Base-by-base conservation (phyloP, 2,797 vertebrate species). In the Cephalopachus bancanus region DNA sequence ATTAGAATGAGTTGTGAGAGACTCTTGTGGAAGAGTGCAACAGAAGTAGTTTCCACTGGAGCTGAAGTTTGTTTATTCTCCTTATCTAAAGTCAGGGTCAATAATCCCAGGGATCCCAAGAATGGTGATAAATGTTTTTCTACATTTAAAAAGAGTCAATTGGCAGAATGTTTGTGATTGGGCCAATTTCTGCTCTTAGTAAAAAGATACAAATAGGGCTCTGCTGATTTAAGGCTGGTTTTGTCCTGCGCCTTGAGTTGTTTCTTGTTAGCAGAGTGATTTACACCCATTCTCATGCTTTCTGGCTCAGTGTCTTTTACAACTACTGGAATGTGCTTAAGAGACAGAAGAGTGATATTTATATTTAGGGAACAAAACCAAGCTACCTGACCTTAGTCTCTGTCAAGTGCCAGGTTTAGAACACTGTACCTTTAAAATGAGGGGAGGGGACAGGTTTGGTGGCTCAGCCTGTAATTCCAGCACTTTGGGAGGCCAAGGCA, bases 181-280 rank as follows among this genome's bases (percentile, higher is more conserved):
- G 9, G 53, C 87, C 86, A 49, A 57, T 89, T 86, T 69, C 79
- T 80, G 79, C 33, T 72, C 62, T 51, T 95, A 60, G 69, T 89
- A 96, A 92, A 53, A 15, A 20, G n/a, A 92, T 49, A 71, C 44
- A 65, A 37, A 76, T 17, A 95, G 74, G 51, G 28, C 44, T 78
- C 30, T 93, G 81, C 76, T 89, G 81, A 86, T 69, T 92, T 74
- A 96, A 64, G 64, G 51, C 55, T 78, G 59, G 19, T 67, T 64
- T 49, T 37, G 11, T 62, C 79, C 44, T 28, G 28, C 75, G 57
- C 93, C 60, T 72, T 30, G 62, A 59, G n/a, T 64, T 95, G 90
- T 93, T 92, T 88, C 74, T 89, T 93, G 71, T 60, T 71, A 96
- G 89, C 44, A 89, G 92, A 83, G 90, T 95, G 93, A 95, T 80